These are phyloP conservation scores for Mamestra configurata DNA, from an alignment of 1,140 invertebrate species.

Conservation along the genomic window DNA sequence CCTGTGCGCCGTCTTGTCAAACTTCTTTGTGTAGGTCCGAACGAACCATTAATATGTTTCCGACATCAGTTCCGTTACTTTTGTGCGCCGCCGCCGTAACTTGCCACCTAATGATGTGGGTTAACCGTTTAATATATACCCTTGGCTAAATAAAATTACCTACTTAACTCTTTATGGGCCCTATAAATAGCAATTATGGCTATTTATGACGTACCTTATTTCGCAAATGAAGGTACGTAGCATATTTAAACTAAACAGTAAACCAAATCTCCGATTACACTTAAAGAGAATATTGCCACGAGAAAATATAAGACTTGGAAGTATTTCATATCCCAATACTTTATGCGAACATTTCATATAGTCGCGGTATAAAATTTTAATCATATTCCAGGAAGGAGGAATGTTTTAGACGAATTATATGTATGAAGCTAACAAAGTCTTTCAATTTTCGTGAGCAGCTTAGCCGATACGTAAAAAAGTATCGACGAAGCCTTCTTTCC, in stretches of 20 bases:
- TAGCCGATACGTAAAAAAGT: constrained; percentile 58
- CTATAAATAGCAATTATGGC: constrained; percentile 36
- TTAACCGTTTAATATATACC: constrained; percentile 50
- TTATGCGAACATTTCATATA: constrained; percentile 36
- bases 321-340: constrained; percentile 39
- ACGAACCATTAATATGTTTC: constrained; percentile 52
- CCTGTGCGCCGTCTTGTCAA: constrained; percentile 51
- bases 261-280: constrained; percentile 36
- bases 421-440: constrained; percentile 50
- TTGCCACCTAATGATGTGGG: constrained; percentile 50
- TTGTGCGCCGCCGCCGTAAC: constrained; percentile 40
- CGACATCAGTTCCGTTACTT: constrained; percentile 46
- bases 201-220: constrained; percentile 18
- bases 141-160: constrained; percentile 47
- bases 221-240: not conserved
- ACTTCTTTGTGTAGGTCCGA: constrained; percentile 49
- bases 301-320: constrained; percentile 9
- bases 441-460: constrained; percentile 51
- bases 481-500: constrained; percentile 56
- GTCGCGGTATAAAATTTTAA: constrained; percentile 46
- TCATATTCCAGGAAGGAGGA: constrained; percentile 44
- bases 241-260: constrained; percentile 1
- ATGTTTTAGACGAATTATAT: constrained; percentile 46
- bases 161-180: constrained; percentile 43
- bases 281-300: constrained; percentile 15